Conservation (phyloP, 2,797 vertebrate species). For the Neopelma chrysocephalum region DNA sequence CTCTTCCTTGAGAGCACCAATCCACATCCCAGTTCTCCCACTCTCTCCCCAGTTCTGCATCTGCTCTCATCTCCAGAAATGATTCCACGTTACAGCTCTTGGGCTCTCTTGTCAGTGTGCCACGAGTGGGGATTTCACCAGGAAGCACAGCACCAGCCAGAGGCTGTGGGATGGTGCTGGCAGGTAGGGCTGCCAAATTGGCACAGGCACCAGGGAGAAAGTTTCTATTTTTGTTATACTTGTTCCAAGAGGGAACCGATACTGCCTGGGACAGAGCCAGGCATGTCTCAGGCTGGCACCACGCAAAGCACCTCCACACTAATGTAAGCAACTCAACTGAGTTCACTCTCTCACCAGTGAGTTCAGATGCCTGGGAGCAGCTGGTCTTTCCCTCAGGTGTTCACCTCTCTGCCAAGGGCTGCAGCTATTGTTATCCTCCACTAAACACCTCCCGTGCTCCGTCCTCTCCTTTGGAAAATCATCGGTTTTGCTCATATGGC, state of each 20-base stretch:
- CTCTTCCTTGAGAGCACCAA: not conserved
- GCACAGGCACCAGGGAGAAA: not conserved
- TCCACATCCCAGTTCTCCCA: not conserved
- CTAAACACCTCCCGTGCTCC: accelerated
- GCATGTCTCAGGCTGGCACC: conserved; percentile 9
- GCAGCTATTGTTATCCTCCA: not conserved
- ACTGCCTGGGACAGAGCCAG: conserved; percentile 48
- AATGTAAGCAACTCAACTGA: not conserved
- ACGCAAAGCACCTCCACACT: not conserved
- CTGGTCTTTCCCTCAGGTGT: not conserved
- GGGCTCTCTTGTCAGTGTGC: not conserved
- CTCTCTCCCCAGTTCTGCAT: not conserved
- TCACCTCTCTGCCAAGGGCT: not conserved
- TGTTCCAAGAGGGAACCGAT: conserved; percentile 34
- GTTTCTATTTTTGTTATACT: conserved; percentile 43
- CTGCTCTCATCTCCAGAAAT: not conserved
- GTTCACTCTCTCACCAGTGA: not conserved
- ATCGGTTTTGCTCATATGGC: accelerated
- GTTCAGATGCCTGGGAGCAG: not conserved
- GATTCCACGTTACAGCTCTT: not conserved
- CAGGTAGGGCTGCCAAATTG: not conserved
- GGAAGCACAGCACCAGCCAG: not conserved
- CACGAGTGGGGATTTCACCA: not conserved
- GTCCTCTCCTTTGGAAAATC: not conserved
- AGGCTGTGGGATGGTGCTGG: not conserved